A percentile compares a stretch with the other conserved stretches of the same genome.
Conservation (phyloP, 2,888 invertebrate genomes). For the Apamea sordens region DNA sequence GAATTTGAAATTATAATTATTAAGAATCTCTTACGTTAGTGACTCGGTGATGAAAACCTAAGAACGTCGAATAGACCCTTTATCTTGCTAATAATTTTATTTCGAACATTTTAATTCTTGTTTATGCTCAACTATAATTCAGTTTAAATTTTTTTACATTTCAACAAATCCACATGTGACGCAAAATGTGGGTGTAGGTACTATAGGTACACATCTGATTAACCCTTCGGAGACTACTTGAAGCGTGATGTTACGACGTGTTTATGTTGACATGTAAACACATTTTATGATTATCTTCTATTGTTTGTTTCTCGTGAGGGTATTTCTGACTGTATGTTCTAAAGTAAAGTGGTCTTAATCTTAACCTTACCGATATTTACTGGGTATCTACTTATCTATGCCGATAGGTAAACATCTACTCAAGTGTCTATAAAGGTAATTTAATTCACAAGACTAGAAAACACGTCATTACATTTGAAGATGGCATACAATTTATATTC, state of each 20-base stretch:
- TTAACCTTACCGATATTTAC: slow-evolving; percentile 11
- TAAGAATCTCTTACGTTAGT: background rate
- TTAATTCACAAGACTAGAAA: slow-evolving; percentile 21
- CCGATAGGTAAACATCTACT: slow-evolving; percentile 4
- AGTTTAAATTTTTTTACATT: background rate
- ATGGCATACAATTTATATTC: slow-evolving; percentile 21
- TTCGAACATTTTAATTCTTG: background rate
- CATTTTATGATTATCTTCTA: slow-evolving; percentile 1
- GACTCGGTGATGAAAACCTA: background rate
- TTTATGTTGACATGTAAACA: background rate
- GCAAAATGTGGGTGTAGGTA: background rate
- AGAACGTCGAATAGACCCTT: background rate
- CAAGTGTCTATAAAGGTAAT: slow-evolving; percentile 16
- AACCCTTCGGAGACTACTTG: too few species aligned
- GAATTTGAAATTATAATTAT: background rate
- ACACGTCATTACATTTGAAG: slow-evolving; percentile 20
- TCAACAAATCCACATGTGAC: background rate
- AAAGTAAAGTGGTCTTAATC: slow-evolving; percentile 8
- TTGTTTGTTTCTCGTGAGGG: background rate
- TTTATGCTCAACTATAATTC: background rate
- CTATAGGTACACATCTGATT: background rate
- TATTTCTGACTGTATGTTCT: background rate
- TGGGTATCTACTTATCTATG: slow-evolving; percentile 4
- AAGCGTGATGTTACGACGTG: background rate
- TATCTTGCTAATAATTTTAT: background rate